A percentile compares a stretch with the other conserved stretches of the same genome.
These are phyloP conservation scores for Lutraria rhynchaena DNA, from an alignment of 1,140 invertebrate species.

Conservation along the genomic window DNA sequence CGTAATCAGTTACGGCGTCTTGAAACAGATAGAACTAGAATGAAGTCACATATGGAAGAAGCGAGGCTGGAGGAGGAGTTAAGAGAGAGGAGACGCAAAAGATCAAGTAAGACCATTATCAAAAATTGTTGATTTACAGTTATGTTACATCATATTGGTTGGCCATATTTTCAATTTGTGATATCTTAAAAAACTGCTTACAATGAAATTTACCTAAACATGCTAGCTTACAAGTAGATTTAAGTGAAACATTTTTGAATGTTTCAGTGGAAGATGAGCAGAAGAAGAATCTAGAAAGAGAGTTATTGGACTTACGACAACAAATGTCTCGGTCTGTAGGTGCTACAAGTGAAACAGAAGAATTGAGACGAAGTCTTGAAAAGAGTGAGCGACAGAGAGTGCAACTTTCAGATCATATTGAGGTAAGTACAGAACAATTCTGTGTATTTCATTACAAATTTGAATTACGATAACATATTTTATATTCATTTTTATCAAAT, in stretches of 20 bases:
- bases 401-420: slow-evolving; percentile 80
- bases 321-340: slow-evolving; percentile 73
- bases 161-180: too few species aligned
- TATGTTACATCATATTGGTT: too few species aligned
- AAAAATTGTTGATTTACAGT: too few species aligned
- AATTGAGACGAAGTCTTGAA: slow-evolving; percentile 73
- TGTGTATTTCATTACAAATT: too few species aligned
- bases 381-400: slow-evolving; percentile 78
- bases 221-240: too few species aligned
- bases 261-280: slow-evolving; percentile 73
- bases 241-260: slow-evolving; percentile 1
- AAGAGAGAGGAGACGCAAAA: slow-evolving; percentile 70
- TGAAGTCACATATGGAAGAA: slow-evolving; percentile 72
- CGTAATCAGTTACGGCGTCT: slow-evolving; percentile 72
- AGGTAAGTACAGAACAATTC: too few species aligned
- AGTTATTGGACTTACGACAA: slow-evolving; percentile 73
- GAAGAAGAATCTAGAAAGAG: slow-evolving; percentile 71
- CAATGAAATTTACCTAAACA: too few species aligned
- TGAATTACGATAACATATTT: too few species aligned
- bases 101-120: slow-evolving; percentile 72
- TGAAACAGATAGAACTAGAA: slow-evolving; percentile 70
- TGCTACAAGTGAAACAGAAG: slow-evolving; percentile 74
- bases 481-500: too few species aligned
- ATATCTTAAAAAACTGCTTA: too few species aligned
- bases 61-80: slow-evolving; percentile 73